Base-by-base conservation (phyloP, 2,113 vertebrate genomes). In the Xiphophorus maculatus region DNA sequence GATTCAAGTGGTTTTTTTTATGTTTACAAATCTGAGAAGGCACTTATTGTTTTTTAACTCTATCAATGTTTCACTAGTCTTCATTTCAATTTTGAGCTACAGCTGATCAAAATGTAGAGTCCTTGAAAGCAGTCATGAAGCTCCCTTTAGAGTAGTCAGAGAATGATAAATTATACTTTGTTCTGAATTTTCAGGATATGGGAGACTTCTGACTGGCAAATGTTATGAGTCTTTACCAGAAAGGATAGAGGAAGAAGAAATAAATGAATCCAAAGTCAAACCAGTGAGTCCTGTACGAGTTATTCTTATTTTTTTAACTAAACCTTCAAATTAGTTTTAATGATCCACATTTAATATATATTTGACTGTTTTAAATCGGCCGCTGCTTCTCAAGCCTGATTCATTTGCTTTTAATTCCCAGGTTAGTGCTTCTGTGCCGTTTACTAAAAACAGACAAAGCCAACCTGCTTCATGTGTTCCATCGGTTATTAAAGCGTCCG, bases 211-310 rank as follows among this genome's bases (percentile, higher is more conserved):
- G 0, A 19, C 29, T 14, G 37, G 0, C 6, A 83, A 66, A 42
- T 37, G 1, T 27, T 76, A 60, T 54, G 72, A 86, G 68, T 32
- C 66, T 3, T 1, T 93, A 29, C 51, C 63, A 58, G 89, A 91
- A 40, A 84, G 88, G 54, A 9, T 69, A 28, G 83, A 70, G 10
- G 4, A 27, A 33, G 66, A 76, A 30, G 64, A 81, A 0, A n/a
- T 2, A 0, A 37, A n/a, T 48, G 10, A 69, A 5, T 8, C 15
- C 14, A 17, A 0, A 0, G 73, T 25, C 66, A 63, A 33, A 74
- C 35, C 63, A 33, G 12, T 12, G n/a, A n/a, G 19, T 8, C 15
- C 11, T 6, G 5, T 28, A 3, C 3, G 22, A 62, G 86, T 87
- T 63, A 75, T 9, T 3, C 35, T 37, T 37, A 0, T n/a, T 25